Evolutionary conservation across 2,113 vertebrate species (phyloP).

Genomic region (Nanorana parkeri): DNA sequence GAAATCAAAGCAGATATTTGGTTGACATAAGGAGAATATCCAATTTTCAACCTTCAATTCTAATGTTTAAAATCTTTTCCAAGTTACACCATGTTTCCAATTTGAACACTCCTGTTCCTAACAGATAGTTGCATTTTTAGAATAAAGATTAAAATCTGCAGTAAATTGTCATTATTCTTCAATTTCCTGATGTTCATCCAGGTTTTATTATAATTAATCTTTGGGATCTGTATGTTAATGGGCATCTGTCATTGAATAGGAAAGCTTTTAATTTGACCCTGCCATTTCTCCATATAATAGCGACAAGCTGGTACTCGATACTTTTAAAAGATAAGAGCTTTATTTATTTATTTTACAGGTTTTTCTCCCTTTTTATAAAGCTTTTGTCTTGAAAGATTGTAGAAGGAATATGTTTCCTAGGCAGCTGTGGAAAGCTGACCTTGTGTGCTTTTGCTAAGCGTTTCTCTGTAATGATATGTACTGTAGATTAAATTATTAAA

Average conservation of each 20-base stretch:
- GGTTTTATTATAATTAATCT: background rate
- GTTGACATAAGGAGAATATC: no score
- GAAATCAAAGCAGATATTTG: no score
- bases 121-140: no score
- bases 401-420: background rate
- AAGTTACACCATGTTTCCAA: no score
- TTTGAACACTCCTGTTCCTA: no score
- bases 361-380: background rate
- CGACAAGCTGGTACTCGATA: background rate
- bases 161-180: background rate
- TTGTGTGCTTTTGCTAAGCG: background rate
- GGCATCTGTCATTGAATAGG: background rate
- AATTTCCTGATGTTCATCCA: no score
- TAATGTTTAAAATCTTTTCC: no score
- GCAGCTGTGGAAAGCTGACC: background rate
- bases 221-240: background rate
- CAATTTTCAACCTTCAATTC: no score
- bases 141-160: no score
- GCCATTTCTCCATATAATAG: background rate
- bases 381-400: slow-evolving; percentile 8
- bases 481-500: background rate
- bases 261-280: slow-evolving; percentile 18
- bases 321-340: background rate
- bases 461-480: background rate
- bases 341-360: background rate